Conservation (phyloP, 2,113 vertebrate genomes). For the Zootoca vivipara region DNA sequence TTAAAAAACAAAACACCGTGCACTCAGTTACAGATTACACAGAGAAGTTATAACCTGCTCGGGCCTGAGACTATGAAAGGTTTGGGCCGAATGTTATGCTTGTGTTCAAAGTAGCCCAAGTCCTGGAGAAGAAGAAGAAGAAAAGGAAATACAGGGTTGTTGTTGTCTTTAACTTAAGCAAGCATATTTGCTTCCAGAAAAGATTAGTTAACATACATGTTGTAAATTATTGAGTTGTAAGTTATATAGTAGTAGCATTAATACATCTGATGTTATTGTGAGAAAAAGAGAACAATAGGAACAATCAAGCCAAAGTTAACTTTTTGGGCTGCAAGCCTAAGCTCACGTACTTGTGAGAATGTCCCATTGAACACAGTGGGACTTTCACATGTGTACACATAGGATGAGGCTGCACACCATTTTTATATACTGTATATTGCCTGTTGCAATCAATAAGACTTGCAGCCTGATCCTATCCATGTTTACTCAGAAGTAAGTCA, state of each 20-base stretch:
- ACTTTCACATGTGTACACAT: not conserved
- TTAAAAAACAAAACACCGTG: constrained; percentile 66
- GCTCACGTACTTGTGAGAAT: not conserved
- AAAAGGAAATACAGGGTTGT: not conserved
- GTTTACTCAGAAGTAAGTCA: not conserved
- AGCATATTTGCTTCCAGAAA: constrained; percentile 22
- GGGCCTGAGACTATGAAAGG: constrained; percentile 86
- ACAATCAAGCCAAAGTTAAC: not conserved
- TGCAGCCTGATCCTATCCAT: not conserved
- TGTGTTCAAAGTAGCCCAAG: constrained; percentile 91
- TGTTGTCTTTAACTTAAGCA: constrained; percentile 51
- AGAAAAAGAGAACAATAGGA: not conserved
- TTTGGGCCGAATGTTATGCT: constrained; percentile 89
- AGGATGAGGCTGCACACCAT: not conserved
- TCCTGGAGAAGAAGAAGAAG: constrained; percentile 81
- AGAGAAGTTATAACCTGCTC: constrained; percentile 83
- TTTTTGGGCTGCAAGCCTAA: not conserved
- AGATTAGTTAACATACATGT: not conserved
- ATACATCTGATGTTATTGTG: not conserved
- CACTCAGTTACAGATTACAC: constrained; percentile 68
- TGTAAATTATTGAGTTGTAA: constrained; percentile 3
- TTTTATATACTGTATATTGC: not conserved
- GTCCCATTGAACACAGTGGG: not conserved
- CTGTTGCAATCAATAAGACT: not conserved
- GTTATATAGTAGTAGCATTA: constrained; percentile 21